These are phyloP conservation scores for Stomorhina lunata DNA, from an alignment of 2,888 invertebrate species.

Conservation along the genomic window DNA sequence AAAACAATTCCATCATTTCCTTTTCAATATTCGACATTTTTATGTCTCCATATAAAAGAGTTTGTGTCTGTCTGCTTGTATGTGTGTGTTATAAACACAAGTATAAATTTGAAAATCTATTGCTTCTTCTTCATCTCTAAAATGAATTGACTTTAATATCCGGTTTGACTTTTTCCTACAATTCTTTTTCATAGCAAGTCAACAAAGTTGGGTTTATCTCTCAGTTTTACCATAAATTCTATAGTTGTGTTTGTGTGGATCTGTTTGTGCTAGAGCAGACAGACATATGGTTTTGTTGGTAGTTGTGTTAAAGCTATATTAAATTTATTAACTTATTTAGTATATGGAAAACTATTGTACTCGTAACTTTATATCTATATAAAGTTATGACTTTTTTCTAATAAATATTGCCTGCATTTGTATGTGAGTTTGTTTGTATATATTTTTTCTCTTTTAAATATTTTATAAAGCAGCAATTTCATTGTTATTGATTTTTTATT, in stretches of 20 bases:
- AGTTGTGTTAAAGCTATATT: no score
- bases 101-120: conserved; percentile 1
- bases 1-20: not conserved
- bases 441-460: not conserved
- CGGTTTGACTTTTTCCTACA: conserved; percentile 27
- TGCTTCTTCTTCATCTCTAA: conserved; percentile 4
- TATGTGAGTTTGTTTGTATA: not conserved
- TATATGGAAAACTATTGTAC: no score
- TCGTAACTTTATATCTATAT: not conserved
- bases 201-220: not conserved
- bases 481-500: conserved; percentile 31
- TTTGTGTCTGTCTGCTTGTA: not conserved
- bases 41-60: not conserved
- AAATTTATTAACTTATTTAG: no score
- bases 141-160: conserved; percentile 46
- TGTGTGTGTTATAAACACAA: not conserved
- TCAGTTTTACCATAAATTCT: not conserved
- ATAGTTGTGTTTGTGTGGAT: not conserved
- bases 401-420: not conserved
- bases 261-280: not conserved
- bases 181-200: not conserved
- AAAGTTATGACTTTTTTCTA: not conserved
- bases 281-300: no score
- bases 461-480: conserved; percentile 8
- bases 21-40: not conserved